Base-by-base conservation (phyloP, 2,113 vertebrate species). In the Hypocryptadius cinnamomeus region DNA sequence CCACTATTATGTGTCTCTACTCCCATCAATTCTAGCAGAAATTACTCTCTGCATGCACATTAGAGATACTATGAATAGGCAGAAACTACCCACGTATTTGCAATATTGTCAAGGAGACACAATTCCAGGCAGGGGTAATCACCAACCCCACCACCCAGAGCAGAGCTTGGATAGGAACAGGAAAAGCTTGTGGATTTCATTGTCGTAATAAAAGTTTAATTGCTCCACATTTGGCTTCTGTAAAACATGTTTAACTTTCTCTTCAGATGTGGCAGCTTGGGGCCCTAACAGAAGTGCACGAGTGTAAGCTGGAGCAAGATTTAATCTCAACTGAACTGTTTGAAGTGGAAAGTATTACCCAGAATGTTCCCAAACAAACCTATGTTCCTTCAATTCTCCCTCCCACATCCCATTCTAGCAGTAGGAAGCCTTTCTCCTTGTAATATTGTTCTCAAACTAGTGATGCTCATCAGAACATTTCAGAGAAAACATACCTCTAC, bases 281-380 rank as follows among this genome's bases (percentile, higher is more conserved):
- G 56, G 57, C 85, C 20, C 12, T 57, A 77, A 33, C 0, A 87
- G 76, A 69, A 94, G 40, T 3, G 30, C 39, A 59, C 0, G 1
- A 31, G 42, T 30, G 4, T 79, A 79, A 61, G 13, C 27, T 31
- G 57, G 16, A 76, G 48, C 33, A 82, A 85, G 82, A 85, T 2
- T 68, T 74, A 71, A 74, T 61, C 79, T 85, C 85, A 71, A 6
- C 21, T 30, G 33, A 30, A 31, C 57, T 66, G 31, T 85, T 25
- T 87, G 57, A 92, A 92, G 50, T 53, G 39, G 70, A 60, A 95
- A 91, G 42, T 14, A 44, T 79, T 93, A 77, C 42, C 39, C 59
- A 90, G 37, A 91, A 61, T 64, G 54, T 61, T 93, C 90, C 85
- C 82, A 89, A 93, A 93, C 77, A 91, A 84, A 86, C 59, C 16